Evolutionary conservation across 2,113 vertebrate genomes (phyloP).

Genomic region (Mobula birostris): DNA sequence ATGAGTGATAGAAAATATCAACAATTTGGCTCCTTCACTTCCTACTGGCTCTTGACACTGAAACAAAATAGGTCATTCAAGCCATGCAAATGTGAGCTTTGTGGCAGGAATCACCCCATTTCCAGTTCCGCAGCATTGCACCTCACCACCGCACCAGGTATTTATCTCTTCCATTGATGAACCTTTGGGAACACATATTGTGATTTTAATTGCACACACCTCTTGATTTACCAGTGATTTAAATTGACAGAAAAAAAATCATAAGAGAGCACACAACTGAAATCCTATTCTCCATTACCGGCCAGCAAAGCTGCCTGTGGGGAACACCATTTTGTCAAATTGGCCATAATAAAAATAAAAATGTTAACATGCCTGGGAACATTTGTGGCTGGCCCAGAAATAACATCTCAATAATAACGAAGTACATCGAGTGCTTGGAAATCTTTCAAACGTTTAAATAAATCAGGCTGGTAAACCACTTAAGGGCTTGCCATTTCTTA

Average conservation of each 20-base stretch:
- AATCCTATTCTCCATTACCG: neutral
- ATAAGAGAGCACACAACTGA: neutral
- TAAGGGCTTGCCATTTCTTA: slow-evolving; percentile 33
- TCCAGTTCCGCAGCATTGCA: neutral
- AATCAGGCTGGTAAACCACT: slow-evolving; percentile 36
- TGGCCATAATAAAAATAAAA: slow-evolving; percentile 25
- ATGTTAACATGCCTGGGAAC: slow-evolving; percentile 34
- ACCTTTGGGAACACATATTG: neutral
- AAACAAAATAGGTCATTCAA: neutral
- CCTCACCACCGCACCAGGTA: neutral
- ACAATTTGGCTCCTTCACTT: neutral
- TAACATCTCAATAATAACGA: slow-evolving; percentile 31
- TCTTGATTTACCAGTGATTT: neutral
- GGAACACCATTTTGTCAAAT: slow-evolving; percentile 3
- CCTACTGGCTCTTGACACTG: neutral
- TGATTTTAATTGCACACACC: neutral
- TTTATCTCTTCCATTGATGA: neutral
- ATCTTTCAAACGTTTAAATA: slow-evolving; percentile 34
- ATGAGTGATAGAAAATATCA: neutral
- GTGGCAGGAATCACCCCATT: neutral
- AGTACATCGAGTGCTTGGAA: slow-evolving; percentile 35
- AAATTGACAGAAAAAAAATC: neutral
- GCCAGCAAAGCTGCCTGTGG: neutral
- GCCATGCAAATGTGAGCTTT: neutral
- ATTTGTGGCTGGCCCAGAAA: slow-evolving; percentile 34